Conservation (phyloP, 2,888 invertebrate genomes). For the Sycophila texana region DNA sequence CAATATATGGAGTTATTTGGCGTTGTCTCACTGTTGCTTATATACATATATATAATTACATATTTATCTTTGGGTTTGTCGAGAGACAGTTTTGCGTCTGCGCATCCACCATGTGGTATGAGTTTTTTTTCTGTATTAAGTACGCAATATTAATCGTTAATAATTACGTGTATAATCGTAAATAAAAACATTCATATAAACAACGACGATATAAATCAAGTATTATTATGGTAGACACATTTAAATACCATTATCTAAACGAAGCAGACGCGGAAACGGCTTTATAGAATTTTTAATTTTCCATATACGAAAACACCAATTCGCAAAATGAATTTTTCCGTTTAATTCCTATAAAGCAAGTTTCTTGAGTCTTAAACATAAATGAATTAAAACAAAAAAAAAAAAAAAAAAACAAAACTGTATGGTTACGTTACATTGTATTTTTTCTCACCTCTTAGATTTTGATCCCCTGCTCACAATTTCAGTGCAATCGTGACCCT, state of each 20-base stretch:
- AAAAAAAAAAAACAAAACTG: too few species aligned
- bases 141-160: slow-evolving; percentile 13
- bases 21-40: slow-evolving; percentile 41
- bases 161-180: slow-evolving; percentile 15
- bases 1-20: slow-evolving; percentile 37
- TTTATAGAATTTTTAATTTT: neutral
- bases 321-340: neutral
- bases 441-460: too few species aligned
- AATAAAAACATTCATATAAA: slow-evolving; percentile 27
- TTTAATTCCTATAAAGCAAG: too few species aligned
- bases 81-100: slow-evolving; percentile 28
- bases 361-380: too few species aligned
- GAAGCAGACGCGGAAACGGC: neutral
- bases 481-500: too few species aligned
- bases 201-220: slow-evolving; percentile 14
- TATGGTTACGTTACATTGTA: too few species aligned
- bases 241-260: slow-evolving; percentile 9
- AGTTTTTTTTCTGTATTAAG: slow-evolving; percentile 18
- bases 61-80: slow-evolving; percentile 18
- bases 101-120: slow-evolving; percentile 36
- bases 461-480: too few species aligned
- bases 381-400: too few species aligned
- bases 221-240: slow-evolving; percentile 1
- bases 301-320: neutral
- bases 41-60: slow-evolving; percentile 16